Conservation (phyloP, 2,888 invertebrate genomes). For the Luffia ferchaultella region DNA sequence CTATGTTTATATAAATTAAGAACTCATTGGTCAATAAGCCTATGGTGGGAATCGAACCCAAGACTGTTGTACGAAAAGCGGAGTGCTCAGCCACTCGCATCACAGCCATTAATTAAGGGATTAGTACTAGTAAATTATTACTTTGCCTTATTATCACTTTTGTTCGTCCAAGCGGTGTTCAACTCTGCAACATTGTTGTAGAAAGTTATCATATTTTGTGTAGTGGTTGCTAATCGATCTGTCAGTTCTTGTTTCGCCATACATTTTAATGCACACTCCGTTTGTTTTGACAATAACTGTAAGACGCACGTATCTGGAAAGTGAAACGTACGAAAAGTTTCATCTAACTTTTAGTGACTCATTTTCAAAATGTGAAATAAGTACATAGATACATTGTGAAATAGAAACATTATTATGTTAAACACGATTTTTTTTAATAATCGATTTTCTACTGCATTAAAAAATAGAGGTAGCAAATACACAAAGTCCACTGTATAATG, state of each 20-base stretch:
- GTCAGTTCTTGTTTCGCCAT: constrained; percentile 26
- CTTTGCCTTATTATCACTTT: constrained; percentile 22
- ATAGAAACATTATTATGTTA: not conserved
- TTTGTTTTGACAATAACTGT: constrained; percentile 43
- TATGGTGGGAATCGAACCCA: not conserved
- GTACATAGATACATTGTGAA: not conserved
- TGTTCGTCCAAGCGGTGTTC: constrained; percentile 13
- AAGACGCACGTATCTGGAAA: constrained; percentile 44
- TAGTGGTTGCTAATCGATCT: constrained; percentile 19
- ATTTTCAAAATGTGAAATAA: not conserved
- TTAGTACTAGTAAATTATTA: constrained; percentile 11
- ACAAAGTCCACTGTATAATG: too few species aligned
- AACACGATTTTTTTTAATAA: too few species aligned
- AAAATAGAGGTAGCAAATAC: too few species aligned
- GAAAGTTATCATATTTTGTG: constrained; percentile 27
- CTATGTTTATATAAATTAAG: not conserved
- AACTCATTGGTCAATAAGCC: not conserved
- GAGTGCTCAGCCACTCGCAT: too few species aligned
- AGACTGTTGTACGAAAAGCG: not conserved
- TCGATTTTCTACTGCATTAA: too few species aligned
- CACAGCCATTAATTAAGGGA: not conserved
- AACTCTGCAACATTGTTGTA: constrained; percentile 25
- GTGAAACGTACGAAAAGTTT: constrained; percentile 3
- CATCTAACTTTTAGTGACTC: too few species aligned
- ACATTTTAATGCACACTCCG: constrained; percentile 38